These are phyloP conservation scores for Napeogenes sylphis DNA, from an alignment of 2,888 invertebrate species.

Conservation along the genomic window DNA sequence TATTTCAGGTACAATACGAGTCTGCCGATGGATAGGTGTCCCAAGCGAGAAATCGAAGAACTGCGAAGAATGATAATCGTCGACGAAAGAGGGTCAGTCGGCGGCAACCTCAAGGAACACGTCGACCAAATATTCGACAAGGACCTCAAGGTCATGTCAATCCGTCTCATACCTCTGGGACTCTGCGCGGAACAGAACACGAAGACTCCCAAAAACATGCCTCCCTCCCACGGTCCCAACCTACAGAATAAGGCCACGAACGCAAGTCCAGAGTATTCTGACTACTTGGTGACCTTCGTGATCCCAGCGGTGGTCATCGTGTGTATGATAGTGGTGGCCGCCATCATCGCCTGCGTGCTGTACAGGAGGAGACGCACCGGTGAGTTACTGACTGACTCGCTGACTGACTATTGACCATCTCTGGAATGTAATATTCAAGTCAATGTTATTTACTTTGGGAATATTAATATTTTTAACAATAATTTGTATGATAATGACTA, in stretches of 20 bases:
- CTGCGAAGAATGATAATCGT: conserved; percentile 84
- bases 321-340: conserved; percentile 91
- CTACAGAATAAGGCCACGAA: conserved; percentile 53
- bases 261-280: conserved; percentile 47
- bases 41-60: conserved; percentile 84
- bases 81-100: conserved; percentile 70
- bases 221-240: conserved; percentile 48
- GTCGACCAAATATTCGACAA: conserved; percentile 83
- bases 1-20: conserved; percentile 84
- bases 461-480: background rate
- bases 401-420: background rate
- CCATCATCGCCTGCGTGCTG: conserved; percentile 91
- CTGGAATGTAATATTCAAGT: background rate
- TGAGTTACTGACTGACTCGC: conserved; percentile 53
- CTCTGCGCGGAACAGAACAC: conserved; percentile 75
- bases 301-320: conserved; percentile 93
- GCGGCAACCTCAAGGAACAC: conserved; percentile 66
- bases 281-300: conserved; percentile 88
- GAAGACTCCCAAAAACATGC: conserved; percentile 51
- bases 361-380: conserved; percentile 91
- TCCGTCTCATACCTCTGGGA: conserved; percentile 79
- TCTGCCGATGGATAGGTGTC: conserved; percentile 84
- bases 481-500: conserved; percentile 19
- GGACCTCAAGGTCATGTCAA: conserved; percentile 83
- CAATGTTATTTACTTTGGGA: conserved; percentile 5